Percentiles rank a stretch among this genome's conserved stretches.
These are phyloP conservation scores for Heliconius hortense DNA, from an alignment of 2,888 invertebrate genomes.

Conservation along the genomic window DNA sequence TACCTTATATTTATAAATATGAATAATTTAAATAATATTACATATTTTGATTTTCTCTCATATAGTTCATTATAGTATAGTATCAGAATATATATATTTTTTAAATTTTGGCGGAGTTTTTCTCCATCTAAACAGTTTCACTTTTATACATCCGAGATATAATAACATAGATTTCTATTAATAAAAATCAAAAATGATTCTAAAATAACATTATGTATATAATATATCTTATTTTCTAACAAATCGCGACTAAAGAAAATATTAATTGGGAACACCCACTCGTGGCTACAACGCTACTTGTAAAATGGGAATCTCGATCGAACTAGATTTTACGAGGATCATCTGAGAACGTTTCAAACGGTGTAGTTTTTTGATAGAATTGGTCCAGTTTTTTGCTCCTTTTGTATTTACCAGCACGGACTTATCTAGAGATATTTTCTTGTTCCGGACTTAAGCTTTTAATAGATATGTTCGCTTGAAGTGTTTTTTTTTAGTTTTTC, in stretches of 20 bases:
- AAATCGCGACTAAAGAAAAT: not conserved
- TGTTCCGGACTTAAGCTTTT: no score
- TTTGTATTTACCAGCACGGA: not conserved
- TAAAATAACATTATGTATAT: not conserved
- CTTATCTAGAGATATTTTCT: no score
- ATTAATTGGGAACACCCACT: constrained; percentile 19
- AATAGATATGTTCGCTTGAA: no score
- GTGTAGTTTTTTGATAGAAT: not conserved
- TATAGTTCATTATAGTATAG: no score
- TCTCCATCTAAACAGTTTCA: not conserved
- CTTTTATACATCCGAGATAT: not conserved
- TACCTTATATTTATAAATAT: not conserved
- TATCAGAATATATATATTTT: not conserved
- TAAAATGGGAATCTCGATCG: constrained; percentile 9
- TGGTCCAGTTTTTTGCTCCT: not conserved
- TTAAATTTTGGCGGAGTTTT: not conserved
- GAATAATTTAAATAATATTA: not conserved
- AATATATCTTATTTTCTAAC: not conserved
- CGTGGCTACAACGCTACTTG: not conserved
- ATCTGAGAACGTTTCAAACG: not conserved
- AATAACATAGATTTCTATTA: not conserved
- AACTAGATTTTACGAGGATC: constrained; percentile 8
- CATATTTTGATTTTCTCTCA: not conserved
- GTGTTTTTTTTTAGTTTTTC: no score
- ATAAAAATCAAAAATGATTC: not conserved